Evolutionary conservation across 2,797 vertebrate species (phyloP).

Genomic region (Cirrhinus molitorella): DNA sequence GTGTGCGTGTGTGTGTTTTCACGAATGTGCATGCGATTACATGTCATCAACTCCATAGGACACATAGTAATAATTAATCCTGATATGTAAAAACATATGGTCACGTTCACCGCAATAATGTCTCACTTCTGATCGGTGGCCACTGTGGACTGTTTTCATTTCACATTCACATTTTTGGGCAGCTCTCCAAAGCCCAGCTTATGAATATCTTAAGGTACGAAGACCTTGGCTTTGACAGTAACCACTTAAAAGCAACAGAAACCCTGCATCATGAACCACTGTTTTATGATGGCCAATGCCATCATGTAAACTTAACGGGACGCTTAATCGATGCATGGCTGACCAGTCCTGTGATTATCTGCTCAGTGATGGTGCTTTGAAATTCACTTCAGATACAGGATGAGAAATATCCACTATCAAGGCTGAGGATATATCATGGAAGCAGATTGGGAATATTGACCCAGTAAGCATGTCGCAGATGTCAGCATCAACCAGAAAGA

Average conservation of each 20-base stretch:
- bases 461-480: background rate
- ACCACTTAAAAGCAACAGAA: background rate
- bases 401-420: background rate
- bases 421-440: background rate
- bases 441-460: background rate
- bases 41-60: background rate
- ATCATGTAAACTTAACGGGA: constrained; percentile 13
- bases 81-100: background rate
- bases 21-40: constrained; percentile 16
- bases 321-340: constrained; percentile 10
- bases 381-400: background rate
- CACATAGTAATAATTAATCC: background rate
- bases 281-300: background rate
- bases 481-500: background rate
- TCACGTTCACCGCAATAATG: constrained; percentile 8
- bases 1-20: constrained; percentile 54
- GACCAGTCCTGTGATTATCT: background rate
- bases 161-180: constrained; percentile 34
- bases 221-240: constrained; percentile 32
- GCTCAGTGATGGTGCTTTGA: background rate
- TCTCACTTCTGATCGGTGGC: constrained; percentile 33
- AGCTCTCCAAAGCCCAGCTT: constrained; percentile 52
- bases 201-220: constrained; percentile 49
- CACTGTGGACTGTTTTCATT: constrained; percentile 45
- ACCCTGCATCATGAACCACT: background rate